Base-by-base conservation (phyloP, 2,113 vertebrate species). In the Pimephales promelas region DNA sequence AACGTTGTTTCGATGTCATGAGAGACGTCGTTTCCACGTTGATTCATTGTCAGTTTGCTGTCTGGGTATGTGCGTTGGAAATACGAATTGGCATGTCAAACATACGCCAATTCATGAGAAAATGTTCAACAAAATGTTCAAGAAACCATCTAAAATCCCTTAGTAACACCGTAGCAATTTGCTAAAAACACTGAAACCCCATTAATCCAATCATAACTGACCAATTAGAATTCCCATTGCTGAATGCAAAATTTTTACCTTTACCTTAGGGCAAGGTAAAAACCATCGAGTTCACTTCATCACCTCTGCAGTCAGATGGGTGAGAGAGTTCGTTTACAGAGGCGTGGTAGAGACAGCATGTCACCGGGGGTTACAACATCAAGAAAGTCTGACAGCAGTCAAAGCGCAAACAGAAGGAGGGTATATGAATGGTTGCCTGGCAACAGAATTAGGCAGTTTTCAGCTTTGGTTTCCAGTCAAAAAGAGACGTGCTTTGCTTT, bases 341-440 rank as follows among this genome's bases (percentile, higher is more conserved):
- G 74, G 74, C 61, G 18, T 26, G 43, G 52, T 49, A 66, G 36
- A 82, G 77, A 79, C 75, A 26, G 24, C 20, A 28, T 66, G 49
- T 66, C 11, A 77, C 57, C 57, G 47, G 68, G 84, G 81, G 79
- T 84, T 79, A 76, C 72, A 72, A 81, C 83, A 81, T 75, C 45
- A 61, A 80, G 76, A 79, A 43, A 34, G 80, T 75, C 54, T 71
- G 82, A 84, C 49, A 84, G 49, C 57, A 85, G 83, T 64, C 73
- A 68, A 72, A 83, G 74, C 83, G 83, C 43, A 56, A 54, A 52
- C 6, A 31, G 13, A 81, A 81, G 43, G 62, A 87, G 78, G 85
- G 85, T 85, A 88, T 87, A 88, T 90, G 86, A 91, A 87, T 85
- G 88, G 90, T 92, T 91, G 88, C 91, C 70, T 86, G 88, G 91